Percentiles rank a stretch among this genome's conserved stretches.
These are phyloP conservation scores for Ridgeia piscesae DNA, from an alignment of 1,140 invertebrate species.

Conservation along the genomic window DNA sequence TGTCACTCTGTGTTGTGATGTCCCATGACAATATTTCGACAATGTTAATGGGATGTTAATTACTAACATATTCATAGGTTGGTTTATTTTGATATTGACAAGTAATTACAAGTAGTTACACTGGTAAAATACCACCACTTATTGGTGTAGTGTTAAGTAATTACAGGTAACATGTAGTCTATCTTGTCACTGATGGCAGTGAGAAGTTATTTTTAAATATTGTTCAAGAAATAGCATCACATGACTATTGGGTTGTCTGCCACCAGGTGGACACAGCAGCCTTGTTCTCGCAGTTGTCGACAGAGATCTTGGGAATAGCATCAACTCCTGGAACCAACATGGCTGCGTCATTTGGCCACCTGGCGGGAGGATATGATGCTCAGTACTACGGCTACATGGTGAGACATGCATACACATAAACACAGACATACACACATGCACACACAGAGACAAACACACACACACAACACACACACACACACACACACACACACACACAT, in stretches of 20 bases:
- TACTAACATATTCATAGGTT: neutral
- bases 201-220: no score
- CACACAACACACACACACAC: neutral
- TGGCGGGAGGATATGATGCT: constrained; percentile 64
- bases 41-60: no score
- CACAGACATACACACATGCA: neutral
- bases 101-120: neutral
- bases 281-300: constrained; percentile 53
- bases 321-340: constrained; percentile 61
- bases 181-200: neutral
- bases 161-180: no score
- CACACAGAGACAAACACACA: neutral
- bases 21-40: no score
- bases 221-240: no score
- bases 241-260: neutral
- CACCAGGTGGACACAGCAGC: constrained; percentile 57
- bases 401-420: constrained; percentile 30
- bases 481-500: no score
- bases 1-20: no score
- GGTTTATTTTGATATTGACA: neutral
- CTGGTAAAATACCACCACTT: neutral
- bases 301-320: constrained; percentile 58
- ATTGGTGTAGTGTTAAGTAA: neutral
- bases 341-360: constrained; percentile 62
- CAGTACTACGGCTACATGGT: constrained; percentile 66